phyloP scores from a whole-genome alignment of 2,797 vertebrate species.

The Acomys russatus region DNA sequence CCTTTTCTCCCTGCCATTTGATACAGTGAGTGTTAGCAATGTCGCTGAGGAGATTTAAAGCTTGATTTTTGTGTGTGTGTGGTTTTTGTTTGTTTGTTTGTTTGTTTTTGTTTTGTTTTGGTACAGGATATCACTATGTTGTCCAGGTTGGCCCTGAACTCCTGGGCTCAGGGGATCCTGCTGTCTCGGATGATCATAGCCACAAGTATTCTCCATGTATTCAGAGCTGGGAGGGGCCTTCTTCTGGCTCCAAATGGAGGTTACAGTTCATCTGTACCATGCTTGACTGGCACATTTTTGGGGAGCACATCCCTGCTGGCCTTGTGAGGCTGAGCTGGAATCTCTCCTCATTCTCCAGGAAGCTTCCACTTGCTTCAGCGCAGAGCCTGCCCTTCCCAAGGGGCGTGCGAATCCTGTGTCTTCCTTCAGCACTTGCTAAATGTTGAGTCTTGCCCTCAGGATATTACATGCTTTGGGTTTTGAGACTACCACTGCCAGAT shows the following conservation, averaged over 20 bases:
- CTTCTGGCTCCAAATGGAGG: not conserved
- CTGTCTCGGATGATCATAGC: no score
- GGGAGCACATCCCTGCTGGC: not conserved
- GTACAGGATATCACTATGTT: not conserved
- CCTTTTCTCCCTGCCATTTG: not conserved
- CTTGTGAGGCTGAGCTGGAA: slow-evolving; percentile 25
- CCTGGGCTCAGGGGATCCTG: not conserved
- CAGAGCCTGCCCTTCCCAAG: not conserved
- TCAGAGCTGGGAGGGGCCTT: not conserved
- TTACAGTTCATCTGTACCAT: not conserved
- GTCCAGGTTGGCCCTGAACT: not conserved
- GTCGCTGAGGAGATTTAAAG: not conserved
- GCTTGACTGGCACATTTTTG: not conserved
- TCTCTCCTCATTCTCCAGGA: slow-evolving; percentile 22
- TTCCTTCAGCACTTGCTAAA: slow-evolving; percentile 24
- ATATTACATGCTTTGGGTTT: slow-evolving; percentile 16
- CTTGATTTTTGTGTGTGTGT: not conserved
- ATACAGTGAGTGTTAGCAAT: not conserved
- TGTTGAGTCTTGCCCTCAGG: not conserved
- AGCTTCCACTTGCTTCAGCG: not conserved
- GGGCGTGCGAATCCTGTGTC: not conserved
- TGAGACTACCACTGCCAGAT: not conserved
- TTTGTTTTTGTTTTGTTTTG: not conserved
- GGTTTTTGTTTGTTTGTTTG: not conserved
- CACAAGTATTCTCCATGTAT: not conserved